Evolutionary conservation across 2,113 vertebrate species (phyloP).

Genomic region (Paralichthys olivaceus): DNA sequence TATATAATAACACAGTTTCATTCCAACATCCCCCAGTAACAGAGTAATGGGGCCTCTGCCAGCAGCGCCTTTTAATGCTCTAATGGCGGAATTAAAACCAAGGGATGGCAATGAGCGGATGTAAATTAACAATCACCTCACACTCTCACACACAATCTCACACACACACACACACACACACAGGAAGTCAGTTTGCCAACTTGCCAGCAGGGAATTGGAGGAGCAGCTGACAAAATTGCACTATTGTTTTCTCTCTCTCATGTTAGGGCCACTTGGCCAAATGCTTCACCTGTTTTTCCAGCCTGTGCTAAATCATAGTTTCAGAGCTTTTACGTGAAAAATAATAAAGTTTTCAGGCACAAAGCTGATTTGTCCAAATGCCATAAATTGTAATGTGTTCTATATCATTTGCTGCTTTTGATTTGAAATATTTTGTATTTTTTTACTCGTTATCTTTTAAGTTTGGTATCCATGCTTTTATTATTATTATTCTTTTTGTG

Average conservation of each 20-base stretch:
- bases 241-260: slow-evolving; percentile 43
- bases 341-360: no score
- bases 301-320: no score
- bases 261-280: background rate
- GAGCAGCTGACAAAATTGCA: slow-evolving; percentile 43
- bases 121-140: slow-evolving; percentile 77
- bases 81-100: slow-evolving; percentile 78
- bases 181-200: slow-evolving; percentile 34
- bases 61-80: slow-evolving; percentile 66
- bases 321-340: no score
- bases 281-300: no score
- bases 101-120: slow-evolving; percentile 71
- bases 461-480: no score
- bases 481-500: no score
- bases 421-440: no score
- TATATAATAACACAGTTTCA: slow-evolving; percentile 84
- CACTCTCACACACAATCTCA: slow-evolving; percentile 1
- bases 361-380: no score
- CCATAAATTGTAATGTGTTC: no score
- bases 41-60: slow-evolving; percentile 71
- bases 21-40: slow-evolving; percentile 69
- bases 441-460: no score
- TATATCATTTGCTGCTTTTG: no score
- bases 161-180: slow-evolving; percentile 19
- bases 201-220: slow-evolving; percentile 29